Base-by-base conservation (phyloP, 2,113 vertebrate genomes). In the Lycocorax pyrrhopterus region DNA sequence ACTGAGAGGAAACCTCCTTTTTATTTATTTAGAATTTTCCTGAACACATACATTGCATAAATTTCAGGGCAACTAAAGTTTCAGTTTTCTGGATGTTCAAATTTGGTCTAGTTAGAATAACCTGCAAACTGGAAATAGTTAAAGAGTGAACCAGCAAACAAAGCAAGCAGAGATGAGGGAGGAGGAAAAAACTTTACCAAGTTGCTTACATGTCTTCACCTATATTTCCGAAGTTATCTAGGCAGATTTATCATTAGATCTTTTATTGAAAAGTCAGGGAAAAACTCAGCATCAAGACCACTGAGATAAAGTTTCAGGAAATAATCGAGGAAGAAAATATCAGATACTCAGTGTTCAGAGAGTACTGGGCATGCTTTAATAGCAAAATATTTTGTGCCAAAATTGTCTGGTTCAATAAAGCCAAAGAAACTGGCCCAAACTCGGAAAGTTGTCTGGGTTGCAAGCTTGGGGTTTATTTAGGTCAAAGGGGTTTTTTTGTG, bases 391-490 rank as follows among this genome's bases (percentile, higher is more conserved):
- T 81, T 74, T 52, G 43, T 69, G 14, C 13, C 20, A 26, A 64
- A 84, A 59, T 9, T 27, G 6, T 21, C 22, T 33, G 37, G 6
- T 74, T 69, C 35, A 69, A 33, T 44, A 52, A 78, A 82, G 23
- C 17, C 49, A 60, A 6, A n/a, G 10, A 75, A 75, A 37, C 3
- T 18, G 19, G 12, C 12, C 26, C 29, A 32, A 68, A 69, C 30
- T 46, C 4, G 0, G 1, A 7, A 93, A 52, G n/a, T 4, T 58
- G 12, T 4, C 7, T 25, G 29, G 6, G 5, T 41, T 29, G 19
- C 3, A 7, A 33, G 4, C 12, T 27, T 59, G 11, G 27, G 20
- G 10, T 32, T 59, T 30, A 35, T 51, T 67, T 32, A 59, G 47
- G 21, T 44, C 52, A 22, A 30, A 6, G 20, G 43, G 6, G 6